Evolutionary conservation across 2,113 vertebrate genomes (phyloP).

Genomic region (Terrapene triunguis): DNA sequence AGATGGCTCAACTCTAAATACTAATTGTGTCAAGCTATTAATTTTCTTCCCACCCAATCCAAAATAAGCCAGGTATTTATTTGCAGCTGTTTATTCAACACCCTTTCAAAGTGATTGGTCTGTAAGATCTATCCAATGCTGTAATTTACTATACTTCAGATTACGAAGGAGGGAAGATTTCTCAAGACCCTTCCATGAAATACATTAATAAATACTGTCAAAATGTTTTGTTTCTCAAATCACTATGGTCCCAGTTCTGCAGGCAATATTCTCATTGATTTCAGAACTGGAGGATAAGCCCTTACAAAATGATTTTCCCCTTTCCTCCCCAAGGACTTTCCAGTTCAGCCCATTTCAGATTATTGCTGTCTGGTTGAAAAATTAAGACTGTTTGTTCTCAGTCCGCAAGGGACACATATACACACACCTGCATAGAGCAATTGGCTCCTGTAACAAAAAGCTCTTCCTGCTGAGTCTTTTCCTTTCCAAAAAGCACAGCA

Average conservation of each 20-base stretch:
- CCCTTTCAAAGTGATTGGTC: background rate
- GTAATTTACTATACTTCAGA: background rate
- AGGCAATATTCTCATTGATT: background rate
- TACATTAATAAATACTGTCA: background rate
- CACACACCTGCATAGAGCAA: background rate
- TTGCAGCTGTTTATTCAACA: background rate
- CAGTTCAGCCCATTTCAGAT: background rate
- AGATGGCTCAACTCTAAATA: background rate
- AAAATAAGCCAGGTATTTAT: background rate
- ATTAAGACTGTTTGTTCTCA: background rate
- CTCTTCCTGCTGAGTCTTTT: slow-evolving; percentile 33
- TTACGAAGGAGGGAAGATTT: background rate
- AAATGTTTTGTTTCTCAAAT: background rate
- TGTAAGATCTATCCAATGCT: background rate
- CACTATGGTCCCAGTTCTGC: background rate
- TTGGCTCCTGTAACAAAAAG: slow-evolving; percentile 24
- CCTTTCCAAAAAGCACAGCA: background rate
- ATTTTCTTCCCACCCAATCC: background rate
- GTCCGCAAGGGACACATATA: slow-evolving; percentile 1
- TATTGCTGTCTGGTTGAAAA: rapidly evolving
- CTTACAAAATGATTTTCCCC: background rate
- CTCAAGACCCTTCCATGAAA: background rate
- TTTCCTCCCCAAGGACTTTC: background rate
- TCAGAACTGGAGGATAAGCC: background rate
- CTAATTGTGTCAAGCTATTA: background rate